Evolutionary conservation across 2,888 invertebrate genomes (phyloP), one percentile per base, ranked within the genome.

Genomic region (Leptinotarsa juncta): DNA sequence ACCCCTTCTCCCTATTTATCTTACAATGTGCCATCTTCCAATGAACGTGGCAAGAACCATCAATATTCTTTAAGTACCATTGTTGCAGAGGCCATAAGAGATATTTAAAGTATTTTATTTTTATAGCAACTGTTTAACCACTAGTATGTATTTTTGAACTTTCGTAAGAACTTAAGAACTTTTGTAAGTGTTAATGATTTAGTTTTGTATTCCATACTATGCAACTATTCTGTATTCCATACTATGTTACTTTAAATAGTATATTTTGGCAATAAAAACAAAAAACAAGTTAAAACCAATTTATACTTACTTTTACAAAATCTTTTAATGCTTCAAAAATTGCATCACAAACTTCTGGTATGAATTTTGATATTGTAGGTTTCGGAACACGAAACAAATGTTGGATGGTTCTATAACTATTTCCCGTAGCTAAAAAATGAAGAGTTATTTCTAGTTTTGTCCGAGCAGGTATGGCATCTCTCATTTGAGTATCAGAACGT

Each of bases 371-470:
- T 80, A 82, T 78, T 81, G 78, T 60, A 15, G 77, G 60, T 67
- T 74, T 77, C 32, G 77, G 77, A 70, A 83, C 81, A 68, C 82
- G 78, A 78, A 80, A 82, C 72, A 83, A 77, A 69, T 81, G 81
- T 80, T 79, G 81, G 26, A 83, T 49, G 18, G 26, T 50, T 50
- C 50, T 50, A 50, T 50, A 50, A 50, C 50, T 50, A 50, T 50
- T 50, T 50, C 50, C 16, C 32, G 16, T 50, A 50, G 50, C 50
- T 50, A 50, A 50, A 50, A 50, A 50, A 50, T 50, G 16, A 50
- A 50, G 50, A 50, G 50, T 16, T 50, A 50, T 50, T 50, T 50
- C 50, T 50, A 50, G 50, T 50, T 50, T 50, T 50, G 50, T 50
- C 50, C 50, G 50, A 50, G 50, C 50, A 50, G 50, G 50, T 50